These are phyloP conservation scores for Cantharis rufa DNA, from an alignment of 2,888 invertebrate species.

Conservation along the genomic window DNA sequence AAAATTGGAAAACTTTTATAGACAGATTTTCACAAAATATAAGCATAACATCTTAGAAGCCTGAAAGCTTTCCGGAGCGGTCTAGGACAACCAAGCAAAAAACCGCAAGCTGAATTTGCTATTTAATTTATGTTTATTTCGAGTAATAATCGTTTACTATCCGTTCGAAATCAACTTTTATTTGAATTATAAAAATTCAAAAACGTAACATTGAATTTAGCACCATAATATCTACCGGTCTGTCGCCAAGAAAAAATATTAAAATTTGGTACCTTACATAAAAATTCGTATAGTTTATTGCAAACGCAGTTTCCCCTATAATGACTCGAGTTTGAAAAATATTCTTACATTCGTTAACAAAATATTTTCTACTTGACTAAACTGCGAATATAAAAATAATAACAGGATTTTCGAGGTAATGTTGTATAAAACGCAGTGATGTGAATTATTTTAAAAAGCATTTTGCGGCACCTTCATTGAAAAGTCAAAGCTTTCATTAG, in stretches of 20 bases:
- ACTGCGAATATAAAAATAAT: background rate
- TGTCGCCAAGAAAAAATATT: background rate
- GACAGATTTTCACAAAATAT: background rate
- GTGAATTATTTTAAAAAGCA: slow-evolving; percentile 12
- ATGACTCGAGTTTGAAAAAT: background rate
- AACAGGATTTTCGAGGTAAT: background rate
- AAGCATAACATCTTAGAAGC: background rate
- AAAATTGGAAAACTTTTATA: background rate
- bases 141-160: no score
- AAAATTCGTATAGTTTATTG: background rate
- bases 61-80: background rate
- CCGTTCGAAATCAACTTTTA: no score
- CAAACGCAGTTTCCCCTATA: background rate
- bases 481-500: slow-evolving; percentile 14
- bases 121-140: no score
- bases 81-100: no score
- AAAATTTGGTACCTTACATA: background rate
- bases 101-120: no score
- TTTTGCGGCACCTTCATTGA: background rate
- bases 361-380: background rate
- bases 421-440: background rate
- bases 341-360: background rate
- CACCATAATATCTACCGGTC: no score
- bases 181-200: no score
- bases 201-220: no score